Evolutionary conservation across 2,113 vertebrate genomes (phyloP).

Genomic region (Accipiter virgatus): DNA sequence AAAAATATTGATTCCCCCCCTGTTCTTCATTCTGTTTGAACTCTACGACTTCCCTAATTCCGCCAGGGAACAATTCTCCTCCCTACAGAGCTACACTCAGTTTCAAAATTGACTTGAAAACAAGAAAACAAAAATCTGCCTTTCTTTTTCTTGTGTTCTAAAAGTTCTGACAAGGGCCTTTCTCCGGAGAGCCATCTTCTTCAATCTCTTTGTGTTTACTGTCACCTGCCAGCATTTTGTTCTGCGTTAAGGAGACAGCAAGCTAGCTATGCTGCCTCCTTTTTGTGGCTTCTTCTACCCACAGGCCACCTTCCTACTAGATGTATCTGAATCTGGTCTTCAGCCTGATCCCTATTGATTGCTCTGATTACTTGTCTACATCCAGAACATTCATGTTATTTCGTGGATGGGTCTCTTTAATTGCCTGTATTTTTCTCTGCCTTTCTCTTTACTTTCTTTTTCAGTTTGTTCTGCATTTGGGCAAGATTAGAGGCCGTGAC

Average conservation of each 20-base stretch:
- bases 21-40: slow-evolving; percentile 48
- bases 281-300: neutral
- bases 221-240: slow-evolving; percentile 64
- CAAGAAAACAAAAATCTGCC: slow-evolving; percentile 63
- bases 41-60: slow-evolving; percentile 51
- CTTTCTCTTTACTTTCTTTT: neutral
- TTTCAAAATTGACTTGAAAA: slow-evolving; percentile 67
- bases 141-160: slow-evolving; percentile 58
- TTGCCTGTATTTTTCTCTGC: neutral
- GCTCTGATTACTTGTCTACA: neutral
- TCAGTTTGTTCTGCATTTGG: neutral
- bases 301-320: neutral
- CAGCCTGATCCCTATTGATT: neutral
- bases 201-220: slow-evolving; percentile 60
- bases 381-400: neutral
- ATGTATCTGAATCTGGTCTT: neutral
- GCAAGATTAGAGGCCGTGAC: neutral
- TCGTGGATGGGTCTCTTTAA: neutral
- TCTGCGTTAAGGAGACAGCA: slow-evolving; percentile 37
- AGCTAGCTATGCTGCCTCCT: neutral
- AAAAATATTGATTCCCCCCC: slow-evolving; percentile 4
- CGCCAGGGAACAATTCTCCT: slow-evolving; percentile 56
- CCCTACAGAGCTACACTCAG: slow-evolving; percentile 48
- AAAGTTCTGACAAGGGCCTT: slow-evolving; percentile 67
- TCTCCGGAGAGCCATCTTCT: slow-evolving; percentile 67